Conservation (phyloP, 1,140 invertebrate species). For the Luehdorfia chinensis region DNA sequence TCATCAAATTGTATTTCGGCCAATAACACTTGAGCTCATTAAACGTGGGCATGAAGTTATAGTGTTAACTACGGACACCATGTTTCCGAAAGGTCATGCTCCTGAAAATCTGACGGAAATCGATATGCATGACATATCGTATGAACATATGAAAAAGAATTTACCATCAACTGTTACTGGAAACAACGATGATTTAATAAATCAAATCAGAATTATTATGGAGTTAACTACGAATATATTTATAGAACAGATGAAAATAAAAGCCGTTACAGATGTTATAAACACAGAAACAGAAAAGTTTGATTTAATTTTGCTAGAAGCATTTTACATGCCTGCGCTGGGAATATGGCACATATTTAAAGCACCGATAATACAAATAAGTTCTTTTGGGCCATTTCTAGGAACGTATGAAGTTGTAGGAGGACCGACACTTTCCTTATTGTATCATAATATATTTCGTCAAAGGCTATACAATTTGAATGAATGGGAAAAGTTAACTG, state of each 20-base stretch:
- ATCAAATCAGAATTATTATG: slow-evolving; percentile 5
- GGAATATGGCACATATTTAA: slow-evolving; percentile 31
- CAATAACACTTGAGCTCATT: background rate
- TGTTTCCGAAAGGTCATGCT: background rate
- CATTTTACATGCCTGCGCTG: slow-evolving; percentile 16
- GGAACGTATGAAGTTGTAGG: slow-evolving; percentile 28
- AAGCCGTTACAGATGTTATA: slow-evolving; percentile 25
- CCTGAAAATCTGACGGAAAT: slow-evolving; percentile 15
- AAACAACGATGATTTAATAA: slow-evolving; percentile 14
- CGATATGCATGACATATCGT: slow-evolving; percentile 14
- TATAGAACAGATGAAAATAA: slow-evolving; percentile 21
- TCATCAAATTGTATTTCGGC: slow-evolving; percentile 2
- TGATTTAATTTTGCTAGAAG: slow-evolving; percentile 35
- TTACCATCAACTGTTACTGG: background rate
- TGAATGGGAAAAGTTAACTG: slow-evolving; percentile 27
- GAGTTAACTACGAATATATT: slow-evolving; percentile 1
- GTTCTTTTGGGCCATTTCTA: slow-evolving; percentile 28
- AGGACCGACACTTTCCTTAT: slow-evolving; percentile 24
- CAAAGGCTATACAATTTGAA: slow-evolving; percentile 26
- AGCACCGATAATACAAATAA: slow-evolving; percentile 34
- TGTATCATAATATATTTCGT: slow-evolving; percentile 22
- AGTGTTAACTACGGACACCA: slow-evolving; percentile 12
- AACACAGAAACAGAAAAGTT: slow-evolving; percentile 21
- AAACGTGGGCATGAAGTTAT: slow-evolving; percentile 11
- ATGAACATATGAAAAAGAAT: slow-evolving; percentile 1